phyloP scores from a whole-genome alignment of 2,797 vertebrate species.

The Erethizon dorsatum region DNA sequence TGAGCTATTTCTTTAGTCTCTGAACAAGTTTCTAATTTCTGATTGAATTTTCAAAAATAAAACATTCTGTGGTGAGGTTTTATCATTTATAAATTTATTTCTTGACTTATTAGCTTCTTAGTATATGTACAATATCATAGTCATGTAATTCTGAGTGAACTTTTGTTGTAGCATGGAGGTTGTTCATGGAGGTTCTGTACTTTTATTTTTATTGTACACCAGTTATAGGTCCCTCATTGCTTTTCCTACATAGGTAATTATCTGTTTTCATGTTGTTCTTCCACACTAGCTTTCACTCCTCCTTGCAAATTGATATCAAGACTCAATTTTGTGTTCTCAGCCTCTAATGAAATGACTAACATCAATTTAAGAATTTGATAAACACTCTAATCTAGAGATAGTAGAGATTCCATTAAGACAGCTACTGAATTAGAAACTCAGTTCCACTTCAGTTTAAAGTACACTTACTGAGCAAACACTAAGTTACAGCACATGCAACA shows the following conservation, averaged over 20 bases:
- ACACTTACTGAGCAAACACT: neutral
- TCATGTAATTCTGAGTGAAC: neutral
- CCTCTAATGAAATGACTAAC: neutral
- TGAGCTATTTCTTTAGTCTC: neutral
- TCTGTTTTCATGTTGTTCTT: neutral
- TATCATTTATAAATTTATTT: neutral
- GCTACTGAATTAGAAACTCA: neutral
- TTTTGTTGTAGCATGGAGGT: neutral
- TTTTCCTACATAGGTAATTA: neutral
- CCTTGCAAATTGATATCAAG: neutral
- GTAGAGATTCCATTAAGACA: conserved; percentile 36
- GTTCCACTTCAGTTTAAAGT: conserved; percentile 43
- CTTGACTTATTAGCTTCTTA: neutral
- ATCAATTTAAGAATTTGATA: neutral
- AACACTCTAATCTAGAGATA: neutral
- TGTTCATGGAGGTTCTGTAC: neutral
- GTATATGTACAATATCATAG: accelerated
- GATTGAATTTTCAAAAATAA: conserved; percentile 5
- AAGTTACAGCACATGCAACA: neutral
- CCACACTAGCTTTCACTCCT: neutral
- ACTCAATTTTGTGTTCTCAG: neutral
- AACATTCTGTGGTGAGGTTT: neutral
- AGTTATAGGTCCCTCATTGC: neutral
- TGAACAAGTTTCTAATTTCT: neutral
- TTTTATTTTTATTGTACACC: neutral